phyloP scores from a whole-genome alignment of 1,140 invertebrate species.

The Drosophila takahashii region DNA sequence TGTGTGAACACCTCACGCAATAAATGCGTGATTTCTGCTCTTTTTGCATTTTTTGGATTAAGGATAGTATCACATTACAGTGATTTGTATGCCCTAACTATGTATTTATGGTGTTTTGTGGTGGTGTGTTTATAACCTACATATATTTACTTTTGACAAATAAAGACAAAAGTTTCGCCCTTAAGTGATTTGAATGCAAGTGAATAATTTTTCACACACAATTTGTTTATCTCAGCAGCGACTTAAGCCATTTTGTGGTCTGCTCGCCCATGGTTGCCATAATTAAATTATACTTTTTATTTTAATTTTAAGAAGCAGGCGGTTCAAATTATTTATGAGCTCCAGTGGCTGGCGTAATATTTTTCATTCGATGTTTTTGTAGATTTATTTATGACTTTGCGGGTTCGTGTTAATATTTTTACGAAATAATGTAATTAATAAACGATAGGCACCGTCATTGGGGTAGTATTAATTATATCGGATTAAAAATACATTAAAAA shows the following conservation, averaged over 20 bases:
- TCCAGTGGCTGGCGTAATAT: constrained; percentile 5
- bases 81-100: neutral
- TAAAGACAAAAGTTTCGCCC: no score
- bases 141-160: no score
- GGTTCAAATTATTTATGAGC: constrained; percentile 64
- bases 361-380: constrained; percentile 45
- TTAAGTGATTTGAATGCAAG: neutral
- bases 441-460: constrained; percentile 14
- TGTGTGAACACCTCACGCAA: constrained; percentile 26
- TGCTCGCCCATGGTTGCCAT: constrained; percentile 14
- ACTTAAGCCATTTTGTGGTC: constrained; percentile 56
- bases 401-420: constrained; percentile 59
- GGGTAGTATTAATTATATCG: constrained; percentile 53
- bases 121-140: no score
- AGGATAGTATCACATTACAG: no score
- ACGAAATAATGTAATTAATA: constrained; percentile 64
- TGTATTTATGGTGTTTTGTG: no score
- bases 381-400: constrained; percentile 74
- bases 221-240: constrained; percentile 52
- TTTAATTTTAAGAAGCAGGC: constrained; percentile 34
- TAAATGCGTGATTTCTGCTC: constrained; percentile 12
- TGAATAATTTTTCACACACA: constrained; percentile 27
- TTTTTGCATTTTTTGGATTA: constrained; percentile 6
- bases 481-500: constrained; percentile 55
- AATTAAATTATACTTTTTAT: constrained; percentile 40